Evolutionary conservation across 2,113 vertebrate genomes (phyloP).

Genomic region (Nothocercus nigrocapillus): DNA sequence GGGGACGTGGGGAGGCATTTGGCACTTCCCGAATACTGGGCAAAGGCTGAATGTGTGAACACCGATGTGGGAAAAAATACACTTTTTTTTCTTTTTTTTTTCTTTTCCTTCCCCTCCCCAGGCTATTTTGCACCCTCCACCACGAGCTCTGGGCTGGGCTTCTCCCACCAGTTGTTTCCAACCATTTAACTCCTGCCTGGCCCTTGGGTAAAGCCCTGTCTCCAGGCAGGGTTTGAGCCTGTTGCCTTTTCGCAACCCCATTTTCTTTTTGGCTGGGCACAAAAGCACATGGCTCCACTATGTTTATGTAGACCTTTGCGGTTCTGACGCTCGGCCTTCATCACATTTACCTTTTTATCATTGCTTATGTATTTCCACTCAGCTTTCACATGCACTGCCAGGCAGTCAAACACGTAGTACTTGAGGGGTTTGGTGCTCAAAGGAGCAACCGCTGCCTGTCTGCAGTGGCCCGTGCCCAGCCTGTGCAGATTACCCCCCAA

Average conservation of each 20-base stretch:
- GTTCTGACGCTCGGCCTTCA: background rate
- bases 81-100: background rate
- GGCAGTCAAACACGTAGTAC: background rate
- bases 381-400: background rate
- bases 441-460: background rate
- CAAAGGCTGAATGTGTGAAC: background rate
- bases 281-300: background rate
- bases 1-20: rapidly evolving
- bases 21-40: rapidly evolving
- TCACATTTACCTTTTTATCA: background rate
- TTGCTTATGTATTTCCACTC: background rate
- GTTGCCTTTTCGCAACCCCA: background rate
- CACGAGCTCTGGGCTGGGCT: background rate
- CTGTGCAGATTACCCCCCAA: no score
- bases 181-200: rapidly evolving
- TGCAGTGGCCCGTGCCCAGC: background rate
- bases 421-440: background rate
- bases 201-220: background rate
- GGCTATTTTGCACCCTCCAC: rapidly evolving
- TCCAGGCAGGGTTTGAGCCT: background rate
- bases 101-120: no score
- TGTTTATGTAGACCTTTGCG: rapidly evolving
- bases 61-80: background rate
- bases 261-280: background rate
- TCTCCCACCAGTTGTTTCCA: background rate